Base-by-base conservation (phyloP, 1,140 invertebrate genomes). In the Trichomalopsis sarcophagae region DNA sequence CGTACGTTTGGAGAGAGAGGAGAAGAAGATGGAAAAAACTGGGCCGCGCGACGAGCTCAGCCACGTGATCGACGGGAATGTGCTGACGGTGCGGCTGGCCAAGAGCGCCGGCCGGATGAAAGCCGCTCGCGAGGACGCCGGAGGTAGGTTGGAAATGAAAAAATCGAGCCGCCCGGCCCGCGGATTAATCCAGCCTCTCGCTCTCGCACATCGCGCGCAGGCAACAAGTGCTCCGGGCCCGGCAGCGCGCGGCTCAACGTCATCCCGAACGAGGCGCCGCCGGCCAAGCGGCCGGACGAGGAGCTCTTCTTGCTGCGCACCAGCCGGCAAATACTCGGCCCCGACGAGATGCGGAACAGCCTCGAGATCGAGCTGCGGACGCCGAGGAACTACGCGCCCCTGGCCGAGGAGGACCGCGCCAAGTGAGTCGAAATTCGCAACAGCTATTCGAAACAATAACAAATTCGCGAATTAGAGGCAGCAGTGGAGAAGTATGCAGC, bases 381-480 rank as follows among this genome's bases (percentile, higher is more conserved):
- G n/a, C 87, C 91, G 3, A 85, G 91, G 85, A 92, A 92, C 91
- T 92, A 92, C 86, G 84, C 82, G 40, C 91, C 91, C 9, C 75
- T 90, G 68, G 85, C 88, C 0, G 81, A 87, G 9, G 21, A 27
- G 27, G 27, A 27, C 27, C 27, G 27, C 27, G 27, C 27, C 1
- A 27, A 27, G 27, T 36, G 33, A 36, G 33, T 36, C 33, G 33
- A 36, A 6, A 36, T 36, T 36, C 33, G 33, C 33, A 0, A 1
- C 33, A 36, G 5, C 33, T 36, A 36, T 36, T 36, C 33, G 33
- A 36, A 36, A 27, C 27, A 27, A 27, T 27, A 27, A 27, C 27
- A 27, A 27, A n/a, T n/a, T n/a, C n/a, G n/a, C n/a, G n/a, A n/a
- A n/a, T n/a, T n/a, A n/a, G n/a, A n/a, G n/a, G n/a, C n/a, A n/a